Percentiles rank a stretch among this genome's conserved stretches.
Conservation (phyloP, 2,113 vertebrate species). For the Hypanus sabinus region DNA sequence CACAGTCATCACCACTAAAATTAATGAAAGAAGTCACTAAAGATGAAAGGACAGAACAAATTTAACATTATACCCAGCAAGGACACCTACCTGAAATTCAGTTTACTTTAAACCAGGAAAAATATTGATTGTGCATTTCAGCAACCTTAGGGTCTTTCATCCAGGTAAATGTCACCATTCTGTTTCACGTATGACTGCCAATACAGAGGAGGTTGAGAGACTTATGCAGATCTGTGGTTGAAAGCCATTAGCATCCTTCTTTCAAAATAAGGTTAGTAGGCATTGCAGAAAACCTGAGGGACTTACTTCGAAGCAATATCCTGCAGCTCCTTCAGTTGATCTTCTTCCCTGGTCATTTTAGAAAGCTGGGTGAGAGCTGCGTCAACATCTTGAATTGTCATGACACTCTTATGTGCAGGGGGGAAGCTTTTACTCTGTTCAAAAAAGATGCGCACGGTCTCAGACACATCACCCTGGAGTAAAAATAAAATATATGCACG, state of each 20-base stretch:
- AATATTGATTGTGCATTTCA: neutral
- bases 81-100: neutral
- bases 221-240: neutral
- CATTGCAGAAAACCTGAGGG: too few relatives aligned
- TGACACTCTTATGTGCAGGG: conserved; percentile 78
- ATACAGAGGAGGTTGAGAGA: neutral
- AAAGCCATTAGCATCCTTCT: neutral
- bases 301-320: conserved; percentile 71
- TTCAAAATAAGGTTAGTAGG: neutral
- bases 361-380: conserved; percentile 73
- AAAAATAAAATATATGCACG: neutral
- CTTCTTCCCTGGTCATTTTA: conserved; percentile 89
- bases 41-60: neutral
- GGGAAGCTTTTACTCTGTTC: conserved; percentile 81
- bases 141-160: neutral
- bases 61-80: neutral
- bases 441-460: conserved; percentile 89
- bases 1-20: neutral
- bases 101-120: neutral
- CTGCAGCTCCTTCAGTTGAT: conserved; percentile 84
- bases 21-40: neutral
- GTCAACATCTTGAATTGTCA: conserved; percentile 93
- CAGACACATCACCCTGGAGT: conserved; percentile 87
- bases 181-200: neutral
- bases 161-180: neutral